Percentiles rank a stretch among this genome's conserved stretches.
Conservation (phyloP, 2,888 invertebrate species). For the Tinea trinotella region DNA sequence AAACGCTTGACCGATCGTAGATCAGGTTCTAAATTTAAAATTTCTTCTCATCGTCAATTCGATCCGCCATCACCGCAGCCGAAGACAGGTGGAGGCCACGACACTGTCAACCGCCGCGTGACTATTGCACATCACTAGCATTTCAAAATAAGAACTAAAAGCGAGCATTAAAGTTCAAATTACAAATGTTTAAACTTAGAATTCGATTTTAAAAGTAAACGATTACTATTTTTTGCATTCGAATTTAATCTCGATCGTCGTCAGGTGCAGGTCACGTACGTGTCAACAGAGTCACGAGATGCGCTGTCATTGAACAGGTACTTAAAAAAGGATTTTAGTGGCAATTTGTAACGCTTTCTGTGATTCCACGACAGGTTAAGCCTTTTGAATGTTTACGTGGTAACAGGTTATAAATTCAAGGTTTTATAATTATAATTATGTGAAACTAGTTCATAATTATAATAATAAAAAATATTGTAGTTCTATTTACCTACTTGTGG, state of each 20-base stretch:
- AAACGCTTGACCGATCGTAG: slow-evolving; percentile 1
- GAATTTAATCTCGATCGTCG: neutral
- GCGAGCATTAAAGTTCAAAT: slow-evolving; percentile 1
- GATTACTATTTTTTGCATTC: slow-evolving; percentile 15
- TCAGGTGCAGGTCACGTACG: slow-evolving; percentile 15
- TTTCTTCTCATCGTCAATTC: slow-evolving; percentile 10
- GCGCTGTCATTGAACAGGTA: neutral
- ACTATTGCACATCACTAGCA: neutral
- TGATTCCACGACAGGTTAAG: neutral
- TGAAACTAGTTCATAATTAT: neutral
- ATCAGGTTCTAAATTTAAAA: slow-evolving; percentile 5
- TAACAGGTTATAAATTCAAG: neutral
- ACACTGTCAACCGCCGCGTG: slow-evolving; percentile 14
- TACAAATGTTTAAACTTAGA: neutral
- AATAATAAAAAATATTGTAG: neutral
- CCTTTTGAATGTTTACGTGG: neutral
- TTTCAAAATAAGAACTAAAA: neutral
- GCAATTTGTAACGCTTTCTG: neutral
- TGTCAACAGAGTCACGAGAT: slow-evolving; percentile 13
- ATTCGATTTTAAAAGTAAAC: neutral
- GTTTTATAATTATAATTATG: neutral
- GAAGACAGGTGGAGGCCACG: slow-evolving; percentile 15
- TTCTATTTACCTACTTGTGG: neutral
- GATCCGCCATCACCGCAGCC: neutral
- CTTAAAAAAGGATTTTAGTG: neutral